phyloP scores from a whole-genome alignment of 1,140 invertebrate genomes.

The Mycetomoellerius zeteki region DNA sequence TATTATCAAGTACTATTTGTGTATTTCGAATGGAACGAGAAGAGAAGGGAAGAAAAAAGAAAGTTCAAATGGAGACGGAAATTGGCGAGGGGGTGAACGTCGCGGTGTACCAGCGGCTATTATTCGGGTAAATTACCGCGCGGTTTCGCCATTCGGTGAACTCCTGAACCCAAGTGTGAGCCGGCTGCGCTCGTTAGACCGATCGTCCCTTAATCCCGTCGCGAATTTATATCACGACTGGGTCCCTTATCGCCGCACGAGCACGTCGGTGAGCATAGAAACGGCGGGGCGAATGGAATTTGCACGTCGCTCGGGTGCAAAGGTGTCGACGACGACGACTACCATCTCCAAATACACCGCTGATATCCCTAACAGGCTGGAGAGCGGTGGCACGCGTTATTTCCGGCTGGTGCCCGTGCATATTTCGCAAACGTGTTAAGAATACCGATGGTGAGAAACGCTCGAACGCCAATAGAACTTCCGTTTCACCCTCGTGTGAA shows the following conservation, averaged over 20 bases:
- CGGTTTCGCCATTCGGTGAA: constrained; percentile 79
- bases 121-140: constrained; percentile 80
- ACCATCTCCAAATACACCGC: constrained; percentile 38
- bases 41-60: not conserved
- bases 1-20: not conserved
- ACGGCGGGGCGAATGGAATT: constrained; percentile 74
- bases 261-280: constrained; percentile 70
- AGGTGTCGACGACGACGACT: constrained; percentile 40
- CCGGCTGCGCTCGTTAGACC: constrained; percentile 79
- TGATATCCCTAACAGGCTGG: constrained; percentile 52
- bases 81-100: constrained; percentile 44
- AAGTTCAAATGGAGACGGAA: not conserved
- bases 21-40: not conserved
- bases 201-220: constrained; percentile 80
- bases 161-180: constrained; percentile 76
- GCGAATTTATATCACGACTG: constrained; percentile 81
- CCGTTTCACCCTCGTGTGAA: constrained; percentile 6
- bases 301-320: constrained; percentile 44
- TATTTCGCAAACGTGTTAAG: constrained; percentile 61
- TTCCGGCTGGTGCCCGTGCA: constrained; percentile 50
- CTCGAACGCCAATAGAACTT: constrained; percentile 16
- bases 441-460: constrained; percentile 16
- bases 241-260: constrained; percentile 78
- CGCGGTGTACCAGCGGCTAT: constrained; percentile 74
- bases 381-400: constrained; percentile 41